Evolutionary conservation across 2,797 vertebrate species (phyloP).

Genomic region (Rhinatrema bivittatum): DNA sequence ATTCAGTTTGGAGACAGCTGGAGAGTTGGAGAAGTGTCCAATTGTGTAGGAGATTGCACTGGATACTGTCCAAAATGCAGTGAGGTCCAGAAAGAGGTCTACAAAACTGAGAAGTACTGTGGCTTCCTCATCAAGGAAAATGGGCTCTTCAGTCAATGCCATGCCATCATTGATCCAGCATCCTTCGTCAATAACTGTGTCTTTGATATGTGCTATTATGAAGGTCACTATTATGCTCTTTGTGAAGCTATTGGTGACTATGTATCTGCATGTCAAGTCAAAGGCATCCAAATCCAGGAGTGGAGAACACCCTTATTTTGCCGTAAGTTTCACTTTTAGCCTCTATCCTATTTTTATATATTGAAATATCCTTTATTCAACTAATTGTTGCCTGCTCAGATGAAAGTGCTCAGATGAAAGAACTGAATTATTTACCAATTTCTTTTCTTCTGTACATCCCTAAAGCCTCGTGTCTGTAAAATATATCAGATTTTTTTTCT

Average conservation of each 20-base stretch:
- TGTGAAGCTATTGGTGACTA: slow-evolving; percentile 42
- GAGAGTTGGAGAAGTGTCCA: slow-evolving; percentile 35
- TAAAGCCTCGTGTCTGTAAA: too few relatives aligned
- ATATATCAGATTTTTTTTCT: too few relatives aligned
- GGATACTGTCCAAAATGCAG: slow-evolving; percentile 42
- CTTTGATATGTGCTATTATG: slow-evolving; percentile 46
- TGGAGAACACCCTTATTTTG: slow-evolving; percentile 32
- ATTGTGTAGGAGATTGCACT: slow-evolving; percentile 43
- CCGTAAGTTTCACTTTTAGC: background rate
- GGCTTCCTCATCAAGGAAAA: slow-evolving; percentile 38
- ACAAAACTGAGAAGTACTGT: slow-evolving; percentile 37
- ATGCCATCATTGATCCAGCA: slow-evolving; percentile 31
- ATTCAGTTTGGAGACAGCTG: slow-evolving; percentile 42
- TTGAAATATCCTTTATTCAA: too few relatives aligned
- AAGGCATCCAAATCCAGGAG: slow-evolving; percentile 28
- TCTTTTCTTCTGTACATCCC: too few relatives aligned
- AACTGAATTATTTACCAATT: too few relatives aligned
- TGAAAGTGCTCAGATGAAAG: too few relatives aligned
- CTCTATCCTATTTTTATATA: too few relatives aligned
- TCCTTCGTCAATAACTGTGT: slow-evolving; percentile 45
- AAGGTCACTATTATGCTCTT: slow-evolving; percentile 24
- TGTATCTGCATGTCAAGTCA: slow-evolving; percentile 33
- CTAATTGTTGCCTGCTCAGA: too few relatives aligned
- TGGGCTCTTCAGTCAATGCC: slow-evolving; percentile 41
- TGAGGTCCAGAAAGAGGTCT: slow-evolving; percentile 34